Evolutionary conservation across 1,140 invertebrate genomes (phyloP).

Genomic region (Danaus plexippus): DNA sequence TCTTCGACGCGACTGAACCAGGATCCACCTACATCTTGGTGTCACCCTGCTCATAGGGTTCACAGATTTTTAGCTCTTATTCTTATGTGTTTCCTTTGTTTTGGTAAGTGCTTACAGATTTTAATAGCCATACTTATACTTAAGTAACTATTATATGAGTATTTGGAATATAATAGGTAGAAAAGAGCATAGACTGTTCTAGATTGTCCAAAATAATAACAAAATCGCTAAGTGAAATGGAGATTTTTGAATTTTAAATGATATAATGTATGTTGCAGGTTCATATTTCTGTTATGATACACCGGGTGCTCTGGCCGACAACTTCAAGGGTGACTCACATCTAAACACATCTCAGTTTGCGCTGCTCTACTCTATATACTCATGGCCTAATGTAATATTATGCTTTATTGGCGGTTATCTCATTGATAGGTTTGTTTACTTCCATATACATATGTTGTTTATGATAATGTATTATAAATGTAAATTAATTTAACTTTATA

Average conservation of each 20-base stretch:
- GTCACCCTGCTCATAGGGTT: conserved; percentile 49
- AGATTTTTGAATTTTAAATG: too few relatives aligned
- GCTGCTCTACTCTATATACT: conserved; percentile 94
- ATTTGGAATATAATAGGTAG: conserved; percentile 1
- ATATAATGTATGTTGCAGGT: conserved; percentile 72
- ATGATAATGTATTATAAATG: too few relatives aligned
- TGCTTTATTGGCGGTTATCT: conserved; percentile 97
- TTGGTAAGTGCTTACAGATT: conserved; percentile 40
- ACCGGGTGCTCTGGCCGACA: conserved; percentile 91
- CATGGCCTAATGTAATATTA: conserved; percentile 97
- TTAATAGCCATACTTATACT: not conserved
- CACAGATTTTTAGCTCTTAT: conserved; percentile 54
- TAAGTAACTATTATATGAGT: conserved; percentile 6
- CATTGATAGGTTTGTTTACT: conserved; percentile 81
- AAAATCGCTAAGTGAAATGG: too few relatives aligned
- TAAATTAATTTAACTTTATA: too few relatives aligned
- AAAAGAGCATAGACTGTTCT: too few relatives aligned
- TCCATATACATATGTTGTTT: not conserved
- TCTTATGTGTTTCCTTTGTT: conserved; percentile 66
- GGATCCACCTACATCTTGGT: conserved; percentile 42
- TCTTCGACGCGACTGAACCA: conserved; percentile 21
- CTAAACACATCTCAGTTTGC: conserved; percentile 89
- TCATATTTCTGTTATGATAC: conserved; percentile 99
- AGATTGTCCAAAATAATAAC: too few relatives aligned
- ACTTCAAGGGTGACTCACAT: conserved; percentile 87